phyloP scores from a whole-genome alignment of 2,888 invertebrate genomes.

The Epistrophe eligans region DNA sequence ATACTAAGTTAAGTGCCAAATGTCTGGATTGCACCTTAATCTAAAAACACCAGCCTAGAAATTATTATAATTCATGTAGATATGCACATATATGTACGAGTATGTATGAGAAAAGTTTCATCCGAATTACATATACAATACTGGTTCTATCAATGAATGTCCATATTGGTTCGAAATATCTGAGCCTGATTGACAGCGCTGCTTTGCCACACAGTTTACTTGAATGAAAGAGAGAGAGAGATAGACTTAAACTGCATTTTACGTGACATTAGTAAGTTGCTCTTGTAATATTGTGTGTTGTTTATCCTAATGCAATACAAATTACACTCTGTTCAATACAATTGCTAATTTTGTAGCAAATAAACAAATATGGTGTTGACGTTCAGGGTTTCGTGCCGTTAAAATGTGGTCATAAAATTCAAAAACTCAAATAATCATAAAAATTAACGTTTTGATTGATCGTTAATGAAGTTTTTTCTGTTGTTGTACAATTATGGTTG shows the following conservation, averaged over 20 bases:
- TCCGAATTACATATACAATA: slow-evolving; percentile 44
- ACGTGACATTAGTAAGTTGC: not conserved
- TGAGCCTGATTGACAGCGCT: slow-evolving; percentile 71
- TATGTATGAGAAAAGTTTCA: slow-evolving; percentile 43
- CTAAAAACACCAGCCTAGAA: slow-evolving; percentile 66
- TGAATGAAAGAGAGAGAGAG: slow-evolving; percentile 15
- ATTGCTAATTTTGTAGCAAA: slow-evolving; percentile 48
- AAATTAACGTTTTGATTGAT: slow-evolving; percentile 66
- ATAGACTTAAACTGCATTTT: slow-evolving; percentile 44
- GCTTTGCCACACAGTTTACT: slow-evolving; percentile 40
- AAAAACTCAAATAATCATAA: slow-evolving; percentile 34
- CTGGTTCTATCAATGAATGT: slow-evolving; percentile 64
- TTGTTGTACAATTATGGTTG: not conserved
- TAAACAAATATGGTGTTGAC: slow-evolving; percentile 65
- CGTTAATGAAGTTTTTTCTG: not conserved
- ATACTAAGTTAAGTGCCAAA: slow-evolving; percentile 47
- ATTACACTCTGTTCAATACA: slow-evolving; percentile 56
- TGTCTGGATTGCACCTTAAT: slow-evolving; percentile 52
- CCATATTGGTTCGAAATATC: slow-evolving; percentile 58
- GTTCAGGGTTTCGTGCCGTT: slow-evolving; percentile 52
- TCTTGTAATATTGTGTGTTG: slow-evolving; percentile 14
- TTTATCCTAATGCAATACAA: slow-evolving; percentile 51
- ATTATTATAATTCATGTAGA: slow-evolving; percentile 60
- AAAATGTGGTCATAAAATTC: slow-evolving; percentile 23
- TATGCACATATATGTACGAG: not conserved